Conservation (phyloP, 1,140 invertebrate species). For the Laupala kohalensis region DNA sequence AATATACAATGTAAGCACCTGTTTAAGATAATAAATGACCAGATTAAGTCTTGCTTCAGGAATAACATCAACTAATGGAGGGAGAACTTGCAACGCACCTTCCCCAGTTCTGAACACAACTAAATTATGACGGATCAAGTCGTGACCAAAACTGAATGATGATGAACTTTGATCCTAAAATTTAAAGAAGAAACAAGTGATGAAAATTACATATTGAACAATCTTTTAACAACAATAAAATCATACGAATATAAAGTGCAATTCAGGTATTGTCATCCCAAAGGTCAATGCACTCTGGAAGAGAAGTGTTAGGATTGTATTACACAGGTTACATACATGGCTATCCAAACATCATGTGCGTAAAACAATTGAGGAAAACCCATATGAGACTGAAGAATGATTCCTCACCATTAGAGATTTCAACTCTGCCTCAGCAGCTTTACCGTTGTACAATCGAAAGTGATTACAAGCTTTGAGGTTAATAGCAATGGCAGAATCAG, state of each 20-base stretch:
- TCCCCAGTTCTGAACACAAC: conserved; percentile 93
- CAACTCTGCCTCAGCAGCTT: conserved; percentile 77
- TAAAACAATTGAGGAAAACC: too few relatives aligned
- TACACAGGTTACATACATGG: too few relatives aligned
- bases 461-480: conserved; percentile 89
- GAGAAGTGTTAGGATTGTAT: too few relatives aligned
- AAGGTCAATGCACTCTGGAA: background rate
- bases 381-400: conserved; percentile 7
- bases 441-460: conserved; percentile 85
- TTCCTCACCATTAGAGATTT: conserved; percentile 53
- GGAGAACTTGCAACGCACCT: conserved; percentile 80
- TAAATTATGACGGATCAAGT: conserved; percentile 89
- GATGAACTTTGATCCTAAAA: conserved; percentile 53
- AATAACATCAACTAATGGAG: conserved; percentile 84
- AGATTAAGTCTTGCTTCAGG: conserved; percentile 93
- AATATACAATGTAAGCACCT: conserved; percentile 32
- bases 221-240: too few relatives aligned
- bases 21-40: conserved; percentile 86
- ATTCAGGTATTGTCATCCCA: background rate
- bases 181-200: too few relatives aligned
- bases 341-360: too few relatives aligned
- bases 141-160: conserved; percentile 77
- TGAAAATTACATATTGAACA: too few relatives aligned
- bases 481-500: conserved; percentile 86
- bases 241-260: background rate